Evolutionary conservation across 2,797 vertebrate species (phyloP), one percentile per base, ranked within the genome.

Genomic region (Falco columbarius): DNA sequence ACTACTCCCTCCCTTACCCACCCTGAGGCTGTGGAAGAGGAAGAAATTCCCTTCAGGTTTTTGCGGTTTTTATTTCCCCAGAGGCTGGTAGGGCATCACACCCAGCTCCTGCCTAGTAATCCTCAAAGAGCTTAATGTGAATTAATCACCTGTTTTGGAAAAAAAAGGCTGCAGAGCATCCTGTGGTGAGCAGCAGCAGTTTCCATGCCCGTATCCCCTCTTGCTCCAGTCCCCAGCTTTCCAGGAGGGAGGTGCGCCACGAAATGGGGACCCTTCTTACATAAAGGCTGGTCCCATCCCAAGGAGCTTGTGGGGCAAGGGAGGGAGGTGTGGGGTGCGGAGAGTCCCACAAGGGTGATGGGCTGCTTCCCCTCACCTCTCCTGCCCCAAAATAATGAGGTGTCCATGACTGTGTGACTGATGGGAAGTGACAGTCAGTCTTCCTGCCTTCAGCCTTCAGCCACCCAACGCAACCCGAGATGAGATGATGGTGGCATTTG

Each of bases 211-310:
- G 3, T 38, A 55, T 79, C 61, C 62, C 27, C 0, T 14, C 89
- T n/a, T 3, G 0, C 4, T 52, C 34, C 1, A 0, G 23, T 44
- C 42, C 47, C 38, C 59, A 67, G 21, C 56, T 32, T 20, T 34
- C n/a, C 0, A 1, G 22, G n/a, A 15, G 3, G 0, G 1, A 76
- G 34, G 34, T 38, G 22, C 1, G 0, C 36, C 0, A 1, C 10
- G 24, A 83, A 74, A 49, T 12, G 9, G 27, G 71, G 40, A 55
- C 5, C 29, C 23, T 23, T 62, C 30, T 44, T 71, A 32, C 42
- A 1, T 4, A 15, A 13, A 56, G 51, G 68, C 2, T 89, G 40
- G 1, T 46, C 22, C 65, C 27, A 9, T 66, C 51, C 59, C 3
- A 0, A 51, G 30, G 21, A 89, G 40, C 14, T 54, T 3, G 13